Evolutionary conservation across 2,113 vertebrate genomes (phyloP).

Genomic region (Tricholaema leucomelas): DNA sequence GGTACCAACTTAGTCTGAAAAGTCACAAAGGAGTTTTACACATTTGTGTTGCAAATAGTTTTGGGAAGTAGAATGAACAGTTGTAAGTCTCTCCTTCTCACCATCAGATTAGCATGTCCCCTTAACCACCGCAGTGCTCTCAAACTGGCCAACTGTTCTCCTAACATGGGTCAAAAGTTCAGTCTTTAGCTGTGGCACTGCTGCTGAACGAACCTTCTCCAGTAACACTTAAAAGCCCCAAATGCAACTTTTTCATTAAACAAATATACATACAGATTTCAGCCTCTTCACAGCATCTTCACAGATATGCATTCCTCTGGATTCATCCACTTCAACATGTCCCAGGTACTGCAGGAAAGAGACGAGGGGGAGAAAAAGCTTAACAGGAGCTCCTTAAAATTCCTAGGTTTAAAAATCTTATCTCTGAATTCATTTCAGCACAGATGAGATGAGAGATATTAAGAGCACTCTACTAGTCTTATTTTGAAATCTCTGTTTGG

Average conservation of each 20-base stretch:
- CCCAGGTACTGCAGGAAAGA: slow-evolving; percentile 88
- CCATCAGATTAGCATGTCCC: slow-evolving; percentile 10
- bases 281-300: slow-evolving; percentile 98
- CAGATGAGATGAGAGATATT: background rate
- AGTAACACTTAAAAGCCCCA: background rate
- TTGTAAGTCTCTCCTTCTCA: slow-evolving; percentile 49
- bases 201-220: background rate
- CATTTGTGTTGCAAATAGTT: slow-evolving; percentile 53
- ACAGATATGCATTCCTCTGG: slow-evolving; percentile 99
- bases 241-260: slow-evolving; percentile 20
- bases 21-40: slow-evolving; percentile 45
- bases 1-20: slow-evolving; percentile 59
- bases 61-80: slow-evolving; percentile 26
- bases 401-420: background rate
- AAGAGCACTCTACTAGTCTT: background rate
- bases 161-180: slow-evolving; percentile 46
- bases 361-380: background rate
- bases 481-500: background rate
- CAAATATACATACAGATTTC: slow-evolving; percentile 91
- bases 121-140: slow-evolving; percentile 16
- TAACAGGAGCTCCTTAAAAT: background rate
- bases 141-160: slow-evolving; percentile 22
- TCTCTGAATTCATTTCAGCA: background rate
- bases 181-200: background rate
- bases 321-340: slow-evolving; percentile 98